A percentile compares a stretch with the other conserved stretches of the same genome.
phyloP scores from a whole-genome alignment of 1,140 invertebrate species.

The Adelges cooleyi region DNA sequence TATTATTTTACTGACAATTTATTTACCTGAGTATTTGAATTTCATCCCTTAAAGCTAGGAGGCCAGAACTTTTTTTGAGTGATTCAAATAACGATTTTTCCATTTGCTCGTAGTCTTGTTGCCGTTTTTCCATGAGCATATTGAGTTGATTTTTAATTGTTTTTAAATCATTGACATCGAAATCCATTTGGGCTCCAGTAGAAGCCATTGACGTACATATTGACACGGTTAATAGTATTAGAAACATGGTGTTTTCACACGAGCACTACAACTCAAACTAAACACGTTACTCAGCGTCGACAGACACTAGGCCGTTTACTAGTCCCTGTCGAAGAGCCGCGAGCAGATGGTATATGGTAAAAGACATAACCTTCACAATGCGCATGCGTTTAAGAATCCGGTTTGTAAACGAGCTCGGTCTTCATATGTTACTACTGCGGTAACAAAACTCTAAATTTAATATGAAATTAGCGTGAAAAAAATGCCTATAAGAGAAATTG shows the following conservation, averaged over 20 bases:
- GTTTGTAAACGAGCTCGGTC: neutral
- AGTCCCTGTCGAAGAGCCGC: neutral
- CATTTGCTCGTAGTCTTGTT: conserved; percentile 15
- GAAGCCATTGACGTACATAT: neutral
- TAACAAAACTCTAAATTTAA: neutral
- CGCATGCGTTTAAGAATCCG: conserved; percentile 6
- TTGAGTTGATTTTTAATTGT: conserved; percentile 12
- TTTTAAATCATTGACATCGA: neutral
- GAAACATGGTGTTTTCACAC: neutral
- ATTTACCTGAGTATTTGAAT: conserved; percentile 10
- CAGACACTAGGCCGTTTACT: neutral
- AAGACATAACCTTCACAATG: neutral
- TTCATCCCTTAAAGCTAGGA: conserved; percentile 11
- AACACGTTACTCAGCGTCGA: neutral
- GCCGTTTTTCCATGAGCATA: conserved; percentile 12
- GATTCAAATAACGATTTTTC: conserved; percentile 14
- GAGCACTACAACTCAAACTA: neutral
- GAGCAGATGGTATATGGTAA: conserved; percentile 14
- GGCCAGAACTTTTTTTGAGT: neutral
- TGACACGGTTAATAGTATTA: neutral
- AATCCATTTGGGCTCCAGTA: neutral
- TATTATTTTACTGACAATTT: too few species aligned
- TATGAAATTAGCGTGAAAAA: neutral
- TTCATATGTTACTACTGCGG: neutral
- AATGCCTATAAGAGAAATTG: too few species aligned